Percentiles rank a stretch among this genome's conserved stretches.
These are phyloP conservation scores for Platycheirus rosarum DNA, from an alignment of 2,888 invertebrate genomes.

Conservation along the genomic window DNA sequence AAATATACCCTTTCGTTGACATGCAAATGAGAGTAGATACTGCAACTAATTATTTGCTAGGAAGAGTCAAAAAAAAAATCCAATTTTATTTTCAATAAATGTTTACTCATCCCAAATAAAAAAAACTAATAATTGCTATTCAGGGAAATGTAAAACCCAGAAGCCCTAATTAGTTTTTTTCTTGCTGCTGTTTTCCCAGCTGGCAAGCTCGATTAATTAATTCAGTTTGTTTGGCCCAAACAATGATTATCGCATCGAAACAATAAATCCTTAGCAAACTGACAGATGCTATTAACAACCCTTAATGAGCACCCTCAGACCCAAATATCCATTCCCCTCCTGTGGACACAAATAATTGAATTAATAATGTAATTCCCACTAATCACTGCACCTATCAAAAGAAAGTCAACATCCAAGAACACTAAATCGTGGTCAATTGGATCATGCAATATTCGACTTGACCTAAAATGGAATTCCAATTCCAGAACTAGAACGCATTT, in stretches of 20 bases:
- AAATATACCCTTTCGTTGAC: neutral
- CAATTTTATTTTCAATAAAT: neutral
- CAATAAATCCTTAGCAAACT: slow-evolving; percentile 4
- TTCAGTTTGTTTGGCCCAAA: slow-evolving; percentile 20
- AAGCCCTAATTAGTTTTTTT: neutral
- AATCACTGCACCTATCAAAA: slow-evolving; percentile 53
- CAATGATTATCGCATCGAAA: slow-evolving; percentile 16
- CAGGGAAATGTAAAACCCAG: neutral
- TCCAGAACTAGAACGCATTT: slow-evolving; percentile 1
- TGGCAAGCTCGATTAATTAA: neutral
- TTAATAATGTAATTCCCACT: slow-evolving; percentile 52
- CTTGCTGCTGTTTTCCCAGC: neutral
- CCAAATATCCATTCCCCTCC: slow-evolving; percentile 7
- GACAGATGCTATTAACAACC: slow-evolving; percentile 19
- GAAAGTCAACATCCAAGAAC: neutral
- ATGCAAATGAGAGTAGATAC: slow-evolving; percentile 4
- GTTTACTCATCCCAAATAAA: neutral
- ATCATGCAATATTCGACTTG: slow-evolving; percentile 23
- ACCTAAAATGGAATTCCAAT: slow-evolving; percentile 26
- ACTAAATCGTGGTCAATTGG: slow-evolving; percentile 23
- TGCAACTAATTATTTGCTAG: too few relatives aligned
- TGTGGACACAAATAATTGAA: slow-evolving; percentile 45
- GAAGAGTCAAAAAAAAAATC: neutral
- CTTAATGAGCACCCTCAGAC: neutral
- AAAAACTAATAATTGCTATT: neutral